A percentile compares a stretch with the other conserved stretches of the same genome.
These are phyloP conservation scores for Yponomeuta evonymella DNA, from an alignment of 2,888 invertebrate genomes.

Conservation along the genomic window DNA sequence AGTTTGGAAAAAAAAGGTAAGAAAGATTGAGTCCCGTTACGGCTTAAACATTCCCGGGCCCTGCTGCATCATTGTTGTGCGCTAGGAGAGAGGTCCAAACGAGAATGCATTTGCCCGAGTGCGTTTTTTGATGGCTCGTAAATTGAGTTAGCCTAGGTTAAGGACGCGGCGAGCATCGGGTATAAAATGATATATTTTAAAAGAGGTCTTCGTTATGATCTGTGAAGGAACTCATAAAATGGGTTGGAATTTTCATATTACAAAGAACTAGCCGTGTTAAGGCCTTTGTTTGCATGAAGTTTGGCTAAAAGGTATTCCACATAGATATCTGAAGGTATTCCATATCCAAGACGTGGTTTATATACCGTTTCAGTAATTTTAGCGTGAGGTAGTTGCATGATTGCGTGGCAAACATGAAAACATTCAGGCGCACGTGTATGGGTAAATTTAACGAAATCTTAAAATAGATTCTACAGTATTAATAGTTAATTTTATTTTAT, in stretches of 20 bases:
- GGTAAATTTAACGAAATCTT: too few species aligned
- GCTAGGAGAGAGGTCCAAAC: neutral
- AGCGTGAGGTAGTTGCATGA: too few species aligned
- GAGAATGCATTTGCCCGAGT: neutral
- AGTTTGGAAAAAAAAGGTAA: constrained; percentile 56
- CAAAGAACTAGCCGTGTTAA: neutral
- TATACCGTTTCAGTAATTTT: too few species aligned
- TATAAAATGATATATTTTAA: neutral
- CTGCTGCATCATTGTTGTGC: constrained; percentile 9
- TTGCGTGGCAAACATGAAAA: too few species aligned
- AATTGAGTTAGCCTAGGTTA: constrained; percentile 25
- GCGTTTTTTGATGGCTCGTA: constrained; percentile 2
- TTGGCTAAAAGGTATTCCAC: too few species aligned
- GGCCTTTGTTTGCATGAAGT: too few species aligned
- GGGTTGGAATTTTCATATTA: neutral
- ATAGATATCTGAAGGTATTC: too few species aligned
- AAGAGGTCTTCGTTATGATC: neutral
- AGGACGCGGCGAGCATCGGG: constrained; percentile 6
- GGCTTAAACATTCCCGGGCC: constrained; percentile 18
- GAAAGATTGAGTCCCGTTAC: constrained; percentile 49
- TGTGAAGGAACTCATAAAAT: neutral
- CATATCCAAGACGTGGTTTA: too few species aligned
- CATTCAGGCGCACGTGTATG: too few species aligned
- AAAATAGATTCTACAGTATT: too few species aligned
- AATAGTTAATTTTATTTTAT: too few species aligned